A percentile compares a stretch with the other conserved stretches of the same genome.
phyloP scores from a whole-genome alignment of 2,797 vertebrate species.

The Arnoldichthys spilopterus region DNA sequence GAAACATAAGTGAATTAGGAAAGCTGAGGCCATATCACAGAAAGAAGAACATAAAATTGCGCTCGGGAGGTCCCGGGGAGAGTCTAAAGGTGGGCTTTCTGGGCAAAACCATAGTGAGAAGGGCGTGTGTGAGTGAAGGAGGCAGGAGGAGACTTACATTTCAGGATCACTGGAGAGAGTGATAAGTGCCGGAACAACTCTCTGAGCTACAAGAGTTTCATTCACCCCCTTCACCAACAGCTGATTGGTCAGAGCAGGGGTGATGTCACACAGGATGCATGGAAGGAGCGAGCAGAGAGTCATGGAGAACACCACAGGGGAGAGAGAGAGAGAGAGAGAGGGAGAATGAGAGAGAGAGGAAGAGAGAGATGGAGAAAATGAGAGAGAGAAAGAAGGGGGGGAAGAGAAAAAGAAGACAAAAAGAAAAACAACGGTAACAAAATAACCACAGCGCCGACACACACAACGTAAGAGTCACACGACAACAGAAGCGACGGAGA shows the following conservation, averaged over 20 bases:
- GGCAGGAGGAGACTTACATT: conserved; percentile 96
- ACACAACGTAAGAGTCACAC: conserved; percentile 39
- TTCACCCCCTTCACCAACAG: conserved; percentile 99
- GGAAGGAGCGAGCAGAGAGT: conserved; percentile 91
- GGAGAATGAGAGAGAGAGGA: conserved; percentile 62
- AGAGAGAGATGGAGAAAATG: background rate
- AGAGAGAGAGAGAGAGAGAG: conserved; percentile 75
- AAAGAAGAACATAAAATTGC: too few relatives aligned
- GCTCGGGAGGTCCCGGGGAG: too few relatives aligned
- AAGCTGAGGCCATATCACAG: too few relatives aligned
- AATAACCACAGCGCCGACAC: conserved; percentile 80
- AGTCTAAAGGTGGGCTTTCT: conserved; percentile 75
- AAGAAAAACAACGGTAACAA: conserved; percentile 87
- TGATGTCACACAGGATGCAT: conserved; percentile 90
- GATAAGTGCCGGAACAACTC: conserved; percentile 99
- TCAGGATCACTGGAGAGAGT: conserved; percentile 99
- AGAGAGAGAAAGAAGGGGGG: conserved; percentile 77
- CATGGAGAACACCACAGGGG: conserved; percentile 79
- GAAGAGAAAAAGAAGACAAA: conserved; percentile 70
- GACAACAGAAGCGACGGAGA: conserved; percentile 72
- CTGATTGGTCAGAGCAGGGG: conserved; percentile 94
- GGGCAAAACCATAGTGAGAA: conserved; percentile 75
- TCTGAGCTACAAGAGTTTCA: conserved; percentile 99
- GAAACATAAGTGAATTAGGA: too few relatives aligned
- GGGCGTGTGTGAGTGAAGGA: conserved; percentile 76